Percentiles rank a stretch among this genome's conserved stretches.
phyloP scores from a whole-genome alignment of 2,797 vertebrate genomes.

The Dromococcyx pavoninus region DNA sequence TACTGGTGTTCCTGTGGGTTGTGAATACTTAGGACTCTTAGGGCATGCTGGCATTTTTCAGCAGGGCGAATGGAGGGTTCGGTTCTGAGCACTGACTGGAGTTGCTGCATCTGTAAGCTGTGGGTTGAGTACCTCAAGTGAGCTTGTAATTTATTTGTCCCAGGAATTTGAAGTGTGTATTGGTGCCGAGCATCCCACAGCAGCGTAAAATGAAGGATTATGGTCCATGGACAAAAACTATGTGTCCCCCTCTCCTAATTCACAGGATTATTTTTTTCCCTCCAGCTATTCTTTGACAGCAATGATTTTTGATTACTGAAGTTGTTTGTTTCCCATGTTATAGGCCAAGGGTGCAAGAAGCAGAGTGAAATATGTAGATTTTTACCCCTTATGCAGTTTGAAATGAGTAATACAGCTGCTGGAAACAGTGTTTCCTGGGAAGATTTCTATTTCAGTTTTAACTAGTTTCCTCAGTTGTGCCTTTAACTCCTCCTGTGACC shows the following conservation, averaged over 20 bases:
- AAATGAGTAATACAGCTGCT: background rate
- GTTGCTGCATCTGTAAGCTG: background rate
- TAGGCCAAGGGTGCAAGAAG: background rate
- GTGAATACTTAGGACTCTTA: background rate
- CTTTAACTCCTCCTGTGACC: background rate
- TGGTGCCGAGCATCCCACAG: background rate
- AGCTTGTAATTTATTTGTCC: background rate
- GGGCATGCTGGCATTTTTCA: background rate
- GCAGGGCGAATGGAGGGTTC: background rate
- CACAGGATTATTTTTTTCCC: background rate
- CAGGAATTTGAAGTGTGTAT: background rate
- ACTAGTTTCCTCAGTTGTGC: background rate
- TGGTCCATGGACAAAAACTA: background rate
- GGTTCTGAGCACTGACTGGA: background rate
- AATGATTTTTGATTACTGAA: background rate
- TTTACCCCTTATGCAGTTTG: background rate
- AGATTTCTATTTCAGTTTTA: background rate
- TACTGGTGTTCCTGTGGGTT: background rate
- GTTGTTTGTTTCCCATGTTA: background rate
- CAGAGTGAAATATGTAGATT: background rate
- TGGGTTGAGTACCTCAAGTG: background rate
- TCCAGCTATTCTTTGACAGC: background rate
- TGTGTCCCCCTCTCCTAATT: fast-evolving
- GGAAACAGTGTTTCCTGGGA: background rate
- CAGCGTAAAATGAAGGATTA: background rate